phyloP scores from a whole-genome alignment of 2,888 invertebrate species.

The Lymantria dispar region DNA sequence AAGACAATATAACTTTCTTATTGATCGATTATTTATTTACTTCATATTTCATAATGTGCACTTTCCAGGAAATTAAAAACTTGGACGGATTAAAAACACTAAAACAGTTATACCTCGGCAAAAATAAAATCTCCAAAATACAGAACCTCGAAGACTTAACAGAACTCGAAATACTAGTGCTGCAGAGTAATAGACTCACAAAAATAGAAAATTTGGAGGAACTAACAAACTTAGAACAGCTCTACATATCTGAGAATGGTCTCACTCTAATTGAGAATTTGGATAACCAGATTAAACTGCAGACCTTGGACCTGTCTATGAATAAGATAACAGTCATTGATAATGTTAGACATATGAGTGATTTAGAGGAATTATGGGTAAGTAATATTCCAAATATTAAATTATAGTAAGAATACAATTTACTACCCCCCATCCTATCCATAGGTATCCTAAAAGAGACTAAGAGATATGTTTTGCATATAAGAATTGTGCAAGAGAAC shows the following conservation, averaged over 20 bases:
- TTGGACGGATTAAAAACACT: constrained; percentile 89
- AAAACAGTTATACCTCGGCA: constrained; percentile 93
- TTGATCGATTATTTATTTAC: too few species aligned
- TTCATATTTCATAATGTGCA: constrained; percentile 11
- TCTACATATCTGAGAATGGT: constrained; percentile 97
- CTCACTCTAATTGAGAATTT: constrained; percentile 90
- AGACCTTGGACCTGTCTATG: constrained; percentile 94
- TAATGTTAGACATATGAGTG: constrained; percentile 88
- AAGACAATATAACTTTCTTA: too few species aligned
- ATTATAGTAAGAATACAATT: background rate
- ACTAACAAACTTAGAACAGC: constrained; percentile 89
- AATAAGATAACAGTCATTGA: constrained; percentile 92
- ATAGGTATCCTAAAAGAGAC: background rate
- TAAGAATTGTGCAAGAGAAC: too few species aligned
- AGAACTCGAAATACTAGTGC: constrained; percentile 90
- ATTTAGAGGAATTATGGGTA: constrained; percentile 98
- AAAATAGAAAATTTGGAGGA: constrained; percentile 93
- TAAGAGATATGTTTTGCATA: background rate
- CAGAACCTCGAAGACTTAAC: constrained; percentile 89
- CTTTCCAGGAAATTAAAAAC: constrained; percentile 91
- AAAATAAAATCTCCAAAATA: constrained; percentile 96
- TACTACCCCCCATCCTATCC: too few species aligned
- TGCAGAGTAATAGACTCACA: constrained; percentile 95
- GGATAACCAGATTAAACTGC: constrained; percentile 85
- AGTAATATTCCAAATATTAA: constrained; percentile 32